Conservation (phyloP, 1,140 invertebrate genomes). For the Pomacea maculata region DNA sequence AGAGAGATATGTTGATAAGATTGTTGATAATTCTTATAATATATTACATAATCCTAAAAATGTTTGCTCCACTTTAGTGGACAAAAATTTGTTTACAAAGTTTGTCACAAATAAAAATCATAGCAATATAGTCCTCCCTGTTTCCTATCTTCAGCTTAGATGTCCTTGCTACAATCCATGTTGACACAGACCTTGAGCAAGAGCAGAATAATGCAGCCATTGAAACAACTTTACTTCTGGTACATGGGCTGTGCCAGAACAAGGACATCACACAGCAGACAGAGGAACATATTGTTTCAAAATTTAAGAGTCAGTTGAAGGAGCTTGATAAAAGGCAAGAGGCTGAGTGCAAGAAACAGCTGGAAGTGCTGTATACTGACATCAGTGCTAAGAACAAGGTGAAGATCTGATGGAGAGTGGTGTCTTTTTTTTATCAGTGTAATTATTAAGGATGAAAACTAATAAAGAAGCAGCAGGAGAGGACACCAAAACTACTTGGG, state of each 20-base stretch:
- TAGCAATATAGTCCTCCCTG: not conserved
- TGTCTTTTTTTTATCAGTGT: too few relatives aligned
- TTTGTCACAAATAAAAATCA: too few relatives aligned
- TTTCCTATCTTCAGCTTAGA: slow-evolving; percentile 44
- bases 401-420: not conserved
- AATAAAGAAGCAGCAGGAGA: too few relatives aligned
- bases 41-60: not conserved
- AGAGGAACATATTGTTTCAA: slow-evolving; percentile 37
- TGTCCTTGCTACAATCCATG: slow-evolving; percentile 51
- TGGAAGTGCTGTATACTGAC: slow-evolving; percentile 53
- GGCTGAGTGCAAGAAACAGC: slow-evolving; percentile 53
- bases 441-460: too few relatives aligned
- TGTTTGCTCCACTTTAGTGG: not conserved
- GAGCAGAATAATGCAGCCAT: slow-evolving; percentile 48
- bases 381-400: slow-evolving; percentile 62
- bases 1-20: not conserved
- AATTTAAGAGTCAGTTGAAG: slow-evolving; percentile 37
- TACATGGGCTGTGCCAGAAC: slow-evolving; percentile 50
- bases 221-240: slow-evolving; percentile 34
- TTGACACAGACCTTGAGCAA: slow-evolving; percentile 55
- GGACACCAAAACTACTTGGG: too few relatives aligned
- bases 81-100: too few relatives aligned
- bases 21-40: not conserved
- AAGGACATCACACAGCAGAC: slow-evolving; percentile 48
- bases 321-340: slow-evolving; percentile 52